These are phyloP conservation scores for Himalopsyche phryganea DNA, from an alignment of 1,140 invertebrate species.

Conservation along the genomic window DNA sequence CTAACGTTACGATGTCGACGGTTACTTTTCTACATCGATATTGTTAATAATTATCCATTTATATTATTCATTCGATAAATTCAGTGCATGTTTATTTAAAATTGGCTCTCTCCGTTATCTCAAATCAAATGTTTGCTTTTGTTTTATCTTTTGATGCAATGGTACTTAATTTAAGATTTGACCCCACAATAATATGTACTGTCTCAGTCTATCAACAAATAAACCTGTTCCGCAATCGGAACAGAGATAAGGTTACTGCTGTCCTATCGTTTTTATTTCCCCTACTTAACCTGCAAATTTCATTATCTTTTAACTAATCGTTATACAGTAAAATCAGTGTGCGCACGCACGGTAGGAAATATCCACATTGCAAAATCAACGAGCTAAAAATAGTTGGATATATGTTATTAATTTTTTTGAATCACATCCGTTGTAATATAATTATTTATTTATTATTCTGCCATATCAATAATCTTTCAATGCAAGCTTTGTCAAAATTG, in stretches of 20 bases:
- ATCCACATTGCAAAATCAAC: no score
- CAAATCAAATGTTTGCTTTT: conserved; percentile 14
- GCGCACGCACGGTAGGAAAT: no score
- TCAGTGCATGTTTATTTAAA: not conserved
- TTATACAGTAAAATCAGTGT: no score
- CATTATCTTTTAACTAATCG: no score
- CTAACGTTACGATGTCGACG: not conserved
- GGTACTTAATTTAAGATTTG: conserved; percentile 12
- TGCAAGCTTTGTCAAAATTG: no score
- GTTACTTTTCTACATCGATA: not conserved
- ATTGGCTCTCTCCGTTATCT: not conserved
- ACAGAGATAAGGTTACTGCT: not conserved
- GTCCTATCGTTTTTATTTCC: not conserved
- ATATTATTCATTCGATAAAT: not conserved
- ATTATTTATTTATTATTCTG: no score
- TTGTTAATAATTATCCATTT: not conserved
- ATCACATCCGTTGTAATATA: no score
- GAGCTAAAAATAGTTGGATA: no score
- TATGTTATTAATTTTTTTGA: no score
- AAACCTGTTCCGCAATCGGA: no score
- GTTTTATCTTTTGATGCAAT: conserved; percentile 3
- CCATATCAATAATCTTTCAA: no score
- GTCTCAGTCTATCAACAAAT: not conserved
- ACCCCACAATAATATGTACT: conserved; percentile 2
- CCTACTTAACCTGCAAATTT: no score